A percentile compares a stretch with the other conserved stretches of the same genome.
Evolutionary conservation across 2,113 vertebrate genomes (phyloP).

Genomic region (Oxyura jamaicensis): DNA sequence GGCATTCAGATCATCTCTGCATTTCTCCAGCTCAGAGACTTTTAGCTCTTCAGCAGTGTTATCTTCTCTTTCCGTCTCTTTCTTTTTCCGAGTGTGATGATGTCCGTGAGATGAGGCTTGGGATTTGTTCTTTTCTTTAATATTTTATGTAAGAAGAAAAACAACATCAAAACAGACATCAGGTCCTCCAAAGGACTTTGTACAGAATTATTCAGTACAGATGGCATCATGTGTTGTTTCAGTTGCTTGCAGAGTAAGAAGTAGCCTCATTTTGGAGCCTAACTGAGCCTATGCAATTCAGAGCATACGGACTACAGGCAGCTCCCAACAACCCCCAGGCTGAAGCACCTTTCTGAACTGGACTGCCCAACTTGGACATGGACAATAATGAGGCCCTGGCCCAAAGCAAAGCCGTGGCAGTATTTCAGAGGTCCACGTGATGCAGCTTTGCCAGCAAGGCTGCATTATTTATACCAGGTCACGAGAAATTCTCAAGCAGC

Average conservation of each 20-base stretch:
- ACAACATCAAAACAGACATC: neutral
- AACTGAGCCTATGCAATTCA: neutral
- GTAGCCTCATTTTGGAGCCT: neutral
- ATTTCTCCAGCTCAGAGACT: slow-evolving; percentile 55
- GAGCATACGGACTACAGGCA: neutral
- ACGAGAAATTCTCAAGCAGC: neutral
- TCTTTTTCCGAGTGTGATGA: slow-evolving; percentile 46
- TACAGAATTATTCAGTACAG: neutral
- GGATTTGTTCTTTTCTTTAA: slow-evolving; percentile 76
- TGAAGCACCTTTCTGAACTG: neutral
- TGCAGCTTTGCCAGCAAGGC: neutral
- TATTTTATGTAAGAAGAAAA: slow-evolving; percentile 71
- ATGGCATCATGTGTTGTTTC: neutral
- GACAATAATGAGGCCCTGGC: neutral
- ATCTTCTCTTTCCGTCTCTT: neutral
- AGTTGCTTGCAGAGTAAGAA: neutral
- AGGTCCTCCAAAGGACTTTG: neutral
- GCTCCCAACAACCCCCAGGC: neutral
- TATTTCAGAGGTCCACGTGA: neutral
- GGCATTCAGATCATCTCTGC: slow-evolving; percentile 76
- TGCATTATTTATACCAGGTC: neutral
- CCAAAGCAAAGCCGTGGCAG: neutral
- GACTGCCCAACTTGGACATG: neutral
- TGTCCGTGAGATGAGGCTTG: neutral
- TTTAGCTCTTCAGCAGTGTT: neutral